Evolutionary conservation across 1,140 invertebrate genomes (phyloP).

Genomic region (Hyles euphorbiae): DNA sequence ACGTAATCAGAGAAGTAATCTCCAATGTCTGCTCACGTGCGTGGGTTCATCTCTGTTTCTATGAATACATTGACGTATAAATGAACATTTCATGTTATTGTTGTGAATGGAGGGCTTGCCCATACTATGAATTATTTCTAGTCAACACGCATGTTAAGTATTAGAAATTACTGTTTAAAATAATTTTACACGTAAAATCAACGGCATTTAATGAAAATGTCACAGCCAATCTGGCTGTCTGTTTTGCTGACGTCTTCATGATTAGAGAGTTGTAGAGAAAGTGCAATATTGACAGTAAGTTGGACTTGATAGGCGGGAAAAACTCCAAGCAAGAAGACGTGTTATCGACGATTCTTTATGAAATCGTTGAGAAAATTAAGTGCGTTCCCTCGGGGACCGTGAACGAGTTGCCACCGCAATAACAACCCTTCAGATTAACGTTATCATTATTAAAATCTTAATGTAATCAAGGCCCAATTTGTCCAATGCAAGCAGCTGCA

Average conservation of each 20-base stretch:
- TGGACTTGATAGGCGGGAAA: too few species aligned
- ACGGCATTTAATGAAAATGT: too few species aligned
- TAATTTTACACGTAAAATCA: too few species aligned
- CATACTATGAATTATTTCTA: too few species aligned
- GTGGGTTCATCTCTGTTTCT: constrained; percentile 33
- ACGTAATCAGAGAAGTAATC: constrained; percentile 62
- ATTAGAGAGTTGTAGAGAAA: constrained; percentile 16
- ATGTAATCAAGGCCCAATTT: constrained; percentile 24
- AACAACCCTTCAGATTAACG: constrained; percentile 15
- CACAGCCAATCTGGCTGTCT: too few species aligned
- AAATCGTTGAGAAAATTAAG: background rate
- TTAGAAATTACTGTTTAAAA: too few species aligned
- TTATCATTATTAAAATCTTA: constrained; percentile 57
- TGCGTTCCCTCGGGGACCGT: constrained; percentile 37
- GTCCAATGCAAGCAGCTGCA: constrained; percentile 1
- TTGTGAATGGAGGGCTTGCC: too few species aligned
- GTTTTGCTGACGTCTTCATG: constrained; percentile 6
- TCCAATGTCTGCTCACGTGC: constrained; percentile 56
- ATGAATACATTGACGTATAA: constrained; percentile 35
- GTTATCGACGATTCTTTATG: background rate
- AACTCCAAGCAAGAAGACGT: background rate
- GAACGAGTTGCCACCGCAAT: constrained; percentile 33
- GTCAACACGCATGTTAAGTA: too few species aligned
- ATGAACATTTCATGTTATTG: too few species aligned
- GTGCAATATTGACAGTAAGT: constrained; percentile 1